These are phyloP conservation scores for Seriola rivoliana DNA, from an alignment of 2,113 vertebrate species.

Conservation along the genomic window DNA sequence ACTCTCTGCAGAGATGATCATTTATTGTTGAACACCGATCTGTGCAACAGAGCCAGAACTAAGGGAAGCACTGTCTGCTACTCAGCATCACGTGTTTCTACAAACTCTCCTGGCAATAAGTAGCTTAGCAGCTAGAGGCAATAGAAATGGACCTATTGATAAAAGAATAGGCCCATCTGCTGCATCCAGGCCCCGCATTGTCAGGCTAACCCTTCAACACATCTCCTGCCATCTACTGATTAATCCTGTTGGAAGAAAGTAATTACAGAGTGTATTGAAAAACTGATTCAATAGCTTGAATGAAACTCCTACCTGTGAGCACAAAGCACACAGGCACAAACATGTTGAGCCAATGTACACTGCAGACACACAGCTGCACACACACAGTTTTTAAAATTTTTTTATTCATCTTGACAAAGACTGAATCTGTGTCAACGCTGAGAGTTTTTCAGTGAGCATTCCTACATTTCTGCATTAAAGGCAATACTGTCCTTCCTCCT, in stretches of 20 bases:
- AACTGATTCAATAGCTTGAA: conserved; percentile 6
- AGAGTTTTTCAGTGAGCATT: too few relatives aligned
- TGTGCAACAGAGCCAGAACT: background rate
- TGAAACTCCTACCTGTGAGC: conserved; percentile 19
- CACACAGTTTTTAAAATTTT: too few relatives aligned
- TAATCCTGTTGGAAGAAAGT: background rate
- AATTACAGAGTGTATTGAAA: conserved; percentile 7
- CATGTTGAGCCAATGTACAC: too few relatives aligned
- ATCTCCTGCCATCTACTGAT: background rate
- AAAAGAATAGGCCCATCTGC: background rate
- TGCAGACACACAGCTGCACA: background rate
- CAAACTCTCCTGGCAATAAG: too few relatives aligned
- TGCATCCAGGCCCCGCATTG: background rate
- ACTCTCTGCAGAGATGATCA: too few relatives aligned
- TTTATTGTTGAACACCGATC: background rate
- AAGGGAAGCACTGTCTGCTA: background rate
- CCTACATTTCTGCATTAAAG: too few relatives aligned
- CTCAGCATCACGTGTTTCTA: too few relatives aligned
- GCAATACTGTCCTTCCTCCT: too few relatives aligned
- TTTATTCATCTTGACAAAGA: too few relatives aligned
- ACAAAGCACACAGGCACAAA: too few relatives aligned
- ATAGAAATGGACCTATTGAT: background rate
- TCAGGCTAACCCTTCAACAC: background rate
- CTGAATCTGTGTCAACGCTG: too few relatives aligned
- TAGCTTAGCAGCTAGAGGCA: background rate